Evolutionary conservation across 2,113 vertebrate genomes (phyloP).

Genomic region (Parus major): DNA sequence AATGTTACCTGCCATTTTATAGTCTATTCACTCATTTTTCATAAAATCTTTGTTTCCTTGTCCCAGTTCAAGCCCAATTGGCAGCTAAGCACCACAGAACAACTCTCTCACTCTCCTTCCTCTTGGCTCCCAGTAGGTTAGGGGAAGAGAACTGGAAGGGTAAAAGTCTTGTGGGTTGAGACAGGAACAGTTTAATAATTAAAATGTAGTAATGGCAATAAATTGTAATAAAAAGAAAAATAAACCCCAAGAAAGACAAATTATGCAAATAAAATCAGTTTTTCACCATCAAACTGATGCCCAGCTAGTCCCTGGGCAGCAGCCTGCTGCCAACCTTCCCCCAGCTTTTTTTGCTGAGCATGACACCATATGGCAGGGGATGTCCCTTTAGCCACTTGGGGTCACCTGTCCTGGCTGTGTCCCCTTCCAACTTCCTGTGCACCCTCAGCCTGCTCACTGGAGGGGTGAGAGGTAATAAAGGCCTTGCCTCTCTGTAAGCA

Average conservation of each 20-base stretch:
- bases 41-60: not conserved
- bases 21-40: not conserved
- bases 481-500: not conserved
- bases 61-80: not conserved
- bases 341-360: not conserved
- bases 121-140: not conserved
- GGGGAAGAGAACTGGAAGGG: not conserved
- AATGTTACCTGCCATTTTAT: not conserved
- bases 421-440: not conserved
- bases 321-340: not conserved
- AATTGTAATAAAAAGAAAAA: not conserved
- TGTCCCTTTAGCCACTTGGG: not conserved
- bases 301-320: not conserved
- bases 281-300: not conserved
- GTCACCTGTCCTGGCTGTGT: not conserved
- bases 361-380: not conserved
- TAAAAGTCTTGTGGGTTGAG: not conserved
- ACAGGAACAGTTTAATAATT: not conserved
- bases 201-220: not conserved
- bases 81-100: not conserved
- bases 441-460: rapidly evolving
- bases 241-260: not conserved
- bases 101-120: not conserved
- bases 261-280: not conserved
- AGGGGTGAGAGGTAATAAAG: not conserved